Evolutionary conservation across 2,888 invertebrate species (phyloP), one percentile per base, ranked within the genome.

Genomic region (Lasioglossum zephyrum): DNA sequence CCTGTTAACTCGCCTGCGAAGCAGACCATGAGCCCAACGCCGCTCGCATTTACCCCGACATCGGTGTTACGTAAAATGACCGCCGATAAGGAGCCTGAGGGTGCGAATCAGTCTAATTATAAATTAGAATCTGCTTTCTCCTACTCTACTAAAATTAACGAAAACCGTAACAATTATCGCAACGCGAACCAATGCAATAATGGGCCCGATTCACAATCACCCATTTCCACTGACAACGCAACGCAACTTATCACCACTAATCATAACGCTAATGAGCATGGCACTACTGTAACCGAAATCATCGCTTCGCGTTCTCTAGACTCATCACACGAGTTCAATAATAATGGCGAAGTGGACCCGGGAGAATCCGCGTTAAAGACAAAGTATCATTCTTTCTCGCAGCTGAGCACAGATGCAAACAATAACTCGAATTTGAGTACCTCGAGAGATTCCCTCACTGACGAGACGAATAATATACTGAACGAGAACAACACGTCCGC

Each of bases 11-110:
- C 95, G 9, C 95, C 96, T 63, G 95, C 95, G 16, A 96, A 96
- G 91, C 96, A 96, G 89, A 95, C 96, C 18, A 94, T 96, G 79
- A 97, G 97, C 31, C 97, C 97, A 18, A 97, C 97, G 47, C 98
- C 98, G 22, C 96, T 98, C 91, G 97, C 98, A 39, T 99, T 99
- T 95, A 99, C 98, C 0, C 99, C 99, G 84, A 99, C 99, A 49
- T 98, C 99, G 86, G 99, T 99, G 86, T 96, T 99, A 93, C 97
- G 98, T 87, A 99, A 99, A 96, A 98, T 99, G 98, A 98, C 98
- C 9, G 98, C 98, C 2, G 98, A 98, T 92, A 98, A 98, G 94
- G 98, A 98, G 90, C 96, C 96, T 39, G 97, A 97, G 93, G 96
- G 95, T 95, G 95, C 94, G 95, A 93, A 94, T 91, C 88, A 91